These are phyloP conservation scores for Gallirallus australis DNA, from an alignment of 2,797 vertebrate species.

Conservation along the genomic window DNA sequence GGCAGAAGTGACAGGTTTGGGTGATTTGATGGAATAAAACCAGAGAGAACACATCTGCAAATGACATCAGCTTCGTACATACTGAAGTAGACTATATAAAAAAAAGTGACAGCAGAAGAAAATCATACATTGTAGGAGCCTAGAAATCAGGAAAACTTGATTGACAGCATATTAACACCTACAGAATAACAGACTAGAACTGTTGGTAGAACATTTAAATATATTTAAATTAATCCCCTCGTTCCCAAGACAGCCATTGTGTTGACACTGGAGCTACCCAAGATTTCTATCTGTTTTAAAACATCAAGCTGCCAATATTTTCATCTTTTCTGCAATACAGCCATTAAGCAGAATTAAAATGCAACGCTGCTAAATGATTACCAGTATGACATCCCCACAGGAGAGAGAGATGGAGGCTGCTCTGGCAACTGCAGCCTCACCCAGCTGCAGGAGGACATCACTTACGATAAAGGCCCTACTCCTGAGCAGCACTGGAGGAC, in stretches of 20 bases:
- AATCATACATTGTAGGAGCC: not conserved
- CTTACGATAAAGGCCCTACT: fast-evolving
- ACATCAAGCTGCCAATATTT: constrained; percentile 37
- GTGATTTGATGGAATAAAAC: not conserved
- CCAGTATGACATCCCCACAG: not conserved
- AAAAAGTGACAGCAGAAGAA: not conserved
- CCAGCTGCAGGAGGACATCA: not conserved
- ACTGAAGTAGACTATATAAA: not conserved
- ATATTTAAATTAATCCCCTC: constrained; percentile 34
- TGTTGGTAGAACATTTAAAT: not conserved
- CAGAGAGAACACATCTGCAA: not conserved
- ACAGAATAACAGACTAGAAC: not conserved
- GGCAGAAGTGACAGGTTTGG: not conserved
- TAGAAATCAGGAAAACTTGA: not conserved
- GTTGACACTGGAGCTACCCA: not conserved
- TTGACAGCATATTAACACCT: not conserved
- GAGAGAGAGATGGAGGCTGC: not conserved
- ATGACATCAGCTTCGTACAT: not conserved
- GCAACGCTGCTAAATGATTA: not conserved
- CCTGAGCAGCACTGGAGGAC: not conserved
- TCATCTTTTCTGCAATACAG: not conserved
- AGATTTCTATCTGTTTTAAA: constrained; percentile 38
- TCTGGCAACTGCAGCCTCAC: not conserved
- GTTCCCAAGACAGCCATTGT: not conserved
- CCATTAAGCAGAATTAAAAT: constrained; percentile 3